These are phyloP conservation scores for Zapus hudsonius DNA, from an alignment of 2,113 vertebrate species.

Conservation along the genomic window DNA sequence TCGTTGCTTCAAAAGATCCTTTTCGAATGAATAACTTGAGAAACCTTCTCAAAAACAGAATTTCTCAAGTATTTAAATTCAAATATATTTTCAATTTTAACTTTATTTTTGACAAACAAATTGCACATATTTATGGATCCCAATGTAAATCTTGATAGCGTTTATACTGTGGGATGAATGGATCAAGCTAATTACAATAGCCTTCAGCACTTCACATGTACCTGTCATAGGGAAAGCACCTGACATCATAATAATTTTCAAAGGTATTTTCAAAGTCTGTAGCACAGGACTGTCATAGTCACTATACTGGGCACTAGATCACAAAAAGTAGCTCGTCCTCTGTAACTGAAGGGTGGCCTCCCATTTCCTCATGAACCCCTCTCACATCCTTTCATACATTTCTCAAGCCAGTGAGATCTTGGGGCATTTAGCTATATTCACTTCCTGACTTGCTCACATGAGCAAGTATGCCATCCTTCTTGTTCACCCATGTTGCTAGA, in stretches of 20 bases:
- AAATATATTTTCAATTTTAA: not conserved
- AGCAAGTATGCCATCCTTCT: too few relatives aligned
- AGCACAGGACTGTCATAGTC: not conserved
- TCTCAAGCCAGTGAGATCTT: not conserved
- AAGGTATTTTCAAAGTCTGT: too few relatives aligned
- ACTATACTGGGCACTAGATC: not conserved
- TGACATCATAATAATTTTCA: not conserved
- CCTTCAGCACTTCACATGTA: too few relatives aligned
- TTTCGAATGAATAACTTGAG: too few relatives aligned
- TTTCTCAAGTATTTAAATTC: not conserved
- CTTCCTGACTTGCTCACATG: not conserved
- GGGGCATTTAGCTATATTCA: not conserved
- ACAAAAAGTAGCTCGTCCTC: too few relatives aligned
- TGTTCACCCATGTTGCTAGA: not conserved
- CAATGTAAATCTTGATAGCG: not conserved
- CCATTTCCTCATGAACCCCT: not conserved
- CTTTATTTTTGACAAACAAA: not conserved
- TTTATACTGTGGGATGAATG: not conserved
- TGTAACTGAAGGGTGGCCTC: not conserved
- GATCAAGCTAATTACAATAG: not conserved
- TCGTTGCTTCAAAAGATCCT: too few relatives aligned
- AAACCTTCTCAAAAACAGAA: not conserved
- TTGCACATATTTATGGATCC: not conserved
- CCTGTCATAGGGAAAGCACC: not conserved
- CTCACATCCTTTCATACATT: not conserved